Evolutionary conservation across 53 echinoderm and acorn worm genomes (phyloP).

Genomic region (Luidia sarsii): DNA sequence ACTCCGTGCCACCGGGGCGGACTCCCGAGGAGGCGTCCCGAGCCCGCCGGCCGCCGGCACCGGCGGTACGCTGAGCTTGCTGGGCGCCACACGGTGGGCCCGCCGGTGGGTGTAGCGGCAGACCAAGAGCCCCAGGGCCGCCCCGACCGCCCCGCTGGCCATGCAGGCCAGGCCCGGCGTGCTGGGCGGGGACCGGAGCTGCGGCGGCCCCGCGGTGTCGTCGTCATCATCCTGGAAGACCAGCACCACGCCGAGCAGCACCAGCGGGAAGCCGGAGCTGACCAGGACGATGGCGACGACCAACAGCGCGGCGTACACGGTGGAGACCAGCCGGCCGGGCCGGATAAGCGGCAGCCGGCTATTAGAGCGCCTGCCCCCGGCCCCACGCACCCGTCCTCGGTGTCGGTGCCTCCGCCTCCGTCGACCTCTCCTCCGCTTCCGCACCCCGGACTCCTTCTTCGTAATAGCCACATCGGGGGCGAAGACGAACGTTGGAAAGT

Average conservation of each 20-base stretch:
- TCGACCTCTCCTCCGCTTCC: neutral
- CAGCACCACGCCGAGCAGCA: conserved; percentile 11
- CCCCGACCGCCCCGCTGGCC: neutral
- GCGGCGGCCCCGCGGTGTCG: no score
- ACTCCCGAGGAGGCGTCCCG: neutral
- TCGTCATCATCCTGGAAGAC: conserved; percentile 11
- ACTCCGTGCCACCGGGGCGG: no score
- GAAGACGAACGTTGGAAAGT: no score
- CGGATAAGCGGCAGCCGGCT: no score
- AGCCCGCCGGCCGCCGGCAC: no score
- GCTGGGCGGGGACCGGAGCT: neutral
- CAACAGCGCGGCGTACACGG: conserved; percentile 20
- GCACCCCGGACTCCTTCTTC: no score
- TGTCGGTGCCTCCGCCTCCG: neutral
- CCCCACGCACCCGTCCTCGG: neutral
- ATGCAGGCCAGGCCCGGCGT: neutral
- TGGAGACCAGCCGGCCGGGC: conserved; percentile 1
- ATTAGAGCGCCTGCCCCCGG: neutral
- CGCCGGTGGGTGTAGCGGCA: conserved; percentile 24
- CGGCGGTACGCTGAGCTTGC: neutral
- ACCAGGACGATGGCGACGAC: conserved; percentile 24
- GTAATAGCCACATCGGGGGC: no score
- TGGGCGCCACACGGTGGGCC: neutral
- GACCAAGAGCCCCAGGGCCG: neutral
- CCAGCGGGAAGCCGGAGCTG: conserved; percentile 18